phyloP scores from a whole-genome alignment of 92 coral and sea anemone genomes.

The Bergia puertoricense region DNA sequence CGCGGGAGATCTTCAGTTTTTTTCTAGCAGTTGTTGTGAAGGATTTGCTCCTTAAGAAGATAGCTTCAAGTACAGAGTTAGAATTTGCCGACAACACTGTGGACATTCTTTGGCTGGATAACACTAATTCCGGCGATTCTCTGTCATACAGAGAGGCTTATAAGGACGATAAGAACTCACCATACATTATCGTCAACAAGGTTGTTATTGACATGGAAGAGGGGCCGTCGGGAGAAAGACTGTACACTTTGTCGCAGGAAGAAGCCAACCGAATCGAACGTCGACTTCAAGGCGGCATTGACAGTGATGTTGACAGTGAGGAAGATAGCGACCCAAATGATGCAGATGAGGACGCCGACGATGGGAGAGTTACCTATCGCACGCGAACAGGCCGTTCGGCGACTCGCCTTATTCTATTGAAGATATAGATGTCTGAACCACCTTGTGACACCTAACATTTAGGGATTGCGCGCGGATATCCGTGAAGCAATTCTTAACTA shows the following conservation, averaged over 20 bases:
- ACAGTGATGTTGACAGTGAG: conserved; percentile 51
- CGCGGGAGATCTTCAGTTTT: conserved; percentile 58
- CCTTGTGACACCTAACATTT: conserved; percentile 18
- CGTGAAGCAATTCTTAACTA: conserved; percentile 29
- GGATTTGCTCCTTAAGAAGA: conserved; percentile 57
- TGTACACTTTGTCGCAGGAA: conserved; percentile 53
- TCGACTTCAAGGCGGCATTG: conserved; percentile 55
- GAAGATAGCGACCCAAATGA: conserved; percentile 18
- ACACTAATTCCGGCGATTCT: conserved; percentile 48
- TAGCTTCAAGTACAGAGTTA: conserved; percentile 32
- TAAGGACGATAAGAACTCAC: conserved; percentile 50
- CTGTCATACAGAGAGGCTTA: conserved; percentile 53
- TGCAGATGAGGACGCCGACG: conserved; percentile 33
- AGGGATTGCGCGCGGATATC: conserved; percentile 35
- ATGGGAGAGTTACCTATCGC: conserved; percentile 20
- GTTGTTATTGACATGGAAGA: conserved; percentile 47
- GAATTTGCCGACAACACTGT: conserved; percentile 48
- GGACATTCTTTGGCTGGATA: conserved; percentile 55
- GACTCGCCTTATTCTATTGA: conserved; percentile 35
- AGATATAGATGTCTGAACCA: conserved; percentile 19
- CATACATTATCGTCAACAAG: conserved; percentile 56
- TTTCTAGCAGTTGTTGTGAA: conserved; percentile 54
- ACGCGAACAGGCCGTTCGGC: conserved; percentile 33
- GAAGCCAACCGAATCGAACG: conserved; percentile 55
- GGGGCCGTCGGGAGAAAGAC: conserved; percentile 38